Evolutionary conservation across 2,797 vertebrate species (phyloP).

Genomic region (Sternotherus odoratus): DNA sequence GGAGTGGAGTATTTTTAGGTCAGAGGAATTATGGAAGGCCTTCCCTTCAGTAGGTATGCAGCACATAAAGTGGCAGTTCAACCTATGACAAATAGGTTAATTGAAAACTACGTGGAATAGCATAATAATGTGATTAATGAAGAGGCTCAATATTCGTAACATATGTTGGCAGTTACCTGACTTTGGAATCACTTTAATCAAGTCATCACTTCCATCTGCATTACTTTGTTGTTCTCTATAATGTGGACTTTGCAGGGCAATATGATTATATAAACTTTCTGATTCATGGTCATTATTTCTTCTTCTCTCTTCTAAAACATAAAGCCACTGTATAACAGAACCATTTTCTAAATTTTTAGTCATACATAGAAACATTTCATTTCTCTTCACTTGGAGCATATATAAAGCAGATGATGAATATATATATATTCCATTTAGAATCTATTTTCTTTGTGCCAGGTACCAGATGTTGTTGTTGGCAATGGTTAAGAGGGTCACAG

Average conservation of each 20-base stretch:
- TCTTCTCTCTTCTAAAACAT: conserved; percentile 31
- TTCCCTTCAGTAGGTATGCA: not conserved
- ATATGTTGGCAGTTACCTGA: not conserved
- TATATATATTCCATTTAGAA: conserved; percentile 51
- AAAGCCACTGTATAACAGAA: conserved; percentile 11
- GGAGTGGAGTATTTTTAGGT: not conserved
- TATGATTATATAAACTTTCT: not conserved
- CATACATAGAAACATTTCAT: not conserved
- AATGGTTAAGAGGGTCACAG: conserved; percentile 69
- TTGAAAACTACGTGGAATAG: conserved; percentile 37
- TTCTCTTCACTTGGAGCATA: conserved; percentile 46
- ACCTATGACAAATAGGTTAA: conserved; percentile 8
- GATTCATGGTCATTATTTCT: conserved; percentile 31
- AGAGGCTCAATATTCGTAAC: not conserved
- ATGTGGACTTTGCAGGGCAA: not conserved
- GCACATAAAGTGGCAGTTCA: conserved; percentile 19
- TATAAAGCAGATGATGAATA: conserved; percentile 67
- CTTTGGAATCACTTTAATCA: conserved; percentile 22
- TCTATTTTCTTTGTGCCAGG: conserved; percentile 70
- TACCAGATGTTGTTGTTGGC: conserved; percentile 81
- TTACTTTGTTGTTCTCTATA: conserved; percentile 8
- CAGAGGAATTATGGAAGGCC: conserved; percentile 2
- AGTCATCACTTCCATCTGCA: not conserved
- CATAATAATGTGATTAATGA: conserved; percentile 5
- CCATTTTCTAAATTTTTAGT: conserved; percentile 19